A percentile compares a stretch with the other conserved stretches of the same genome.
These are phyloP conservation scores for Pilophorus perplexus DNA, from an alignment of 2,888 invertebrate species.

Conservation along the genomic window DNA sequence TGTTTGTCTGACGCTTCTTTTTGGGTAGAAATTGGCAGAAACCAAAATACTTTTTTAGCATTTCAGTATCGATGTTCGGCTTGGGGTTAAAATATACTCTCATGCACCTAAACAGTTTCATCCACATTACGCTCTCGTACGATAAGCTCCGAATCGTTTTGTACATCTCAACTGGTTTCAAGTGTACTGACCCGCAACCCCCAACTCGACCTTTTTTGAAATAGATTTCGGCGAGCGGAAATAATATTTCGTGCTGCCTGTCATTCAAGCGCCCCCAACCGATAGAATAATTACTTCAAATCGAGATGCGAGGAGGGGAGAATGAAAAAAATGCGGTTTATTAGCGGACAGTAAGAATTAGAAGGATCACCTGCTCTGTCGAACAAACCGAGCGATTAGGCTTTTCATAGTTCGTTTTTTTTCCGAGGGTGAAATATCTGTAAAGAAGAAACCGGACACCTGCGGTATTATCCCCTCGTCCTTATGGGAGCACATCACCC, in stretches of 20 bases:
- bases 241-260: slow-evolving; percentile 21
- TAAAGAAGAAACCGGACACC: slow-evolving; percentile 6
- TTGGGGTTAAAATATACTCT: no score
- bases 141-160: no score
- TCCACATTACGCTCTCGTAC: no score
- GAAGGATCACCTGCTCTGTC: slow-evolving; percentile 36
- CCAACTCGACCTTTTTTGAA: neutral
- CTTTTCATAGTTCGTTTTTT: slow-evolving; percentile 1
- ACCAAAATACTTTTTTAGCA: no score
- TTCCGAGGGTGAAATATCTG: slow-evolving; percentile 15
- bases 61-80: no score
- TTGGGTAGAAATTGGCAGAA: no score
- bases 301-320: neutral
- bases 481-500: no score
- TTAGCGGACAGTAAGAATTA: slow-evolving; percentile 40
- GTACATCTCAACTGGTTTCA: neutral
- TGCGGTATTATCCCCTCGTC: no score
- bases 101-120: no score
- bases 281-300: slow-evolving; percentile 24
- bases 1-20: no score
- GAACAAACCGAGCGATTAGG: slow-evolving; percentile 27
- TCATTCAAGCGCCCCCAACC: slow-evolving; percentile 18
- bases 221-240: slow-evolving; percentile 33
- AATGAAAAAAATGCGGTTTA: slow-evolving; percentile 34
- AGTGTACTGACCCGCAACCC: neutral